Base-by-base conservation (phyloP, 2,113 vertebrate genomes). In the Spea multiplicata region DNA sequence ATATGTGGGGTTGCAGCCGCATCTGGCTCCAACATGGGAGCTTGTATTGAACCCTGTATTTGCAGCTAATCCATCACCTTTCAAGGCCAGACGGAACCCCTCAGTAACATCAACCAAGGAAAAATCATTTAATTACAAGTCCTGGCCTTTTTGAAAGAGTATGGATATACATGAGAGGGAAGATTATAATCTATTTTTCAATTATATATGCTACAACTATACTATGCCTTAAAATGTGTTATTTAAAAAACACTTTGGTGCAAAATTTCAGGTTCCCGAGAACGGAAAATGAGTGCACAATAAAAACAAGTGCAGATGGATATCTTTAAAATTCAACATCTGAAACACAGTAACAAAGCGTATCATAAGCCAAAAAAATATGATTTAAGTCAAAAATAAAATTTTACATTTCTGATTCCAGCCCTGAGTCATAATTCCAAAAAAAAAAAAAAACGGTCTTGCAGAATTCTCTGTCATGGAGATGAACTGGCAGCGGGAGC, bases 51-150 rank as follows among this genome's bases (percentile, higher is more conserved):
- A 71, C 66, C 66, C 52, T 62, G 69, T 45, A 47, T 77, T 77
- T 62, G 66, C 75, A 70, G 66, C 75, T 50, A 70, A 77, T 77
- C 75, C 75, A 77, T 70, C 67, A 77, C 66, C 75, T 70, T 77
- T 77, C 70, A 77, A 69, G 66, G 53, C 55, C 75, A 62, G 70
- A 70, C 49, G 48, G 70, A 70, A 77, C 70, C 66, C 66, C 75
- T 76, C 53, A 49, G 30, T 30, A 30, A 30, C 2, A 30, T 30
- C 30, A 30, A 30, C 30, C 30, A 30, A 1, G 30, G 30, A 30
- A 30, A 30, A 30, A 30, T 1, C 30, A 30, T 30, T 30, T 30
- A 30, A 30, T 30, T 30, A 30, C 30, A 48, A 70, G 45, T 17
- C 66, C 44, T 59, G 44, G 53, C 14, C 6, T 61, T 49, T 44